phyloP scores from a whole-genome alignment of 2,888 invertebrate genomes.

The Ommatoiulus sabulosus region DNA sequence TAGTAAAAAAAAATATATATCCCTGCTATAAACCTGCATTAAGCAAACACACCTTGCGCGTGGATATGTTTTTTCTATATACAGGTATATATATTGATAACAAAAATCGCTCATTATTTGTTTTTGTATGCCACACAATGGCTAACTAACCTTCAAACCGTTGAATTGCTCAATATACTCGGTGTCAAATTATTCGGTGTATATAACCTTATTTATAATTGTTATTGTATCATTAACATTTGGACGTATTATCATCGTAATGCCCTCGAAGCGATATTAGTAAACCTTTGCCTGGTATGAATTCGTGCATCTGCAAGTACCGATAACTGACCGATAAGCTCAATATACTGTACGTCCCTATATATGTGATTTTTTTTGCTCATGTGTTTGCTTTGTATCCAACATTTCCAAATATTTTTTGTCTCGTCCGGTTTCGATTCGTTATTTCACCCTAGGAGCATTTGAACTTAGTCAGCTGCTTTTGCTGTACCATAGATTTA shows the following conservation, averaged over 20 bases:
- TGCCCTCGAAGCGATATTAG: conserved; percentile 22
- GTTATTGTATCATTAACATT: conserved; percentile 7
- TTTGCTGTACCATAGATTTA: not conserved
- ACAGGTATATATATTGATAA: not conserved
- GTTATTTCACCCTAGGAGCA: not conserved
- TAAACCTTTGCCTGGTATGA: not conserved
- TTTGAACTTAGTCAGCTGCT: not conserved
- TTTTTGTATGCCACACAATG: not conserved
- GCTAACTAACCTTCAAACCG: conserved; percentile 21
- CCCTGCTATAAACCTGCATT: not conserved
- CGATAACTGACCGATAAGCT: not conserved
- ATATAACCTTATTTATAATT: conserved; percentile 39
- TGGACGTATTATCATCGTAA: not conserved
- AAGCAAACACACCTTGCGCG: not conserved
- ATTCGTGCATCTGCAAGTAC: conserved; percentile 33
- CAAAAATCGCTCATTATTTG: not conserved
- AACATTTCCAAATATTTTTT: not conserved
- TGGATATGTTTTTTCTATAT: not conserved
- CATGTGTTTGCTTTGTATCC: not conserved
- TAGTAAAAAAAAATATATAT: not conserved
- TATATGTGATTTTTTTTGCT: not conserved
- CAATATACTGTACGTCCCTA: not conserved
- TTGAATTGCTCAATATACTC: conserved; percentile 1
- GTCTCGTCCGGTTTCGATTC: not conserved
- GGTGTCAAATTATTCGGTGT: conserved; percentile 15